Base-by-base conservation (phyloP, 1,140 invertebrate genomes). In the Forficula auricularia region DNA sequence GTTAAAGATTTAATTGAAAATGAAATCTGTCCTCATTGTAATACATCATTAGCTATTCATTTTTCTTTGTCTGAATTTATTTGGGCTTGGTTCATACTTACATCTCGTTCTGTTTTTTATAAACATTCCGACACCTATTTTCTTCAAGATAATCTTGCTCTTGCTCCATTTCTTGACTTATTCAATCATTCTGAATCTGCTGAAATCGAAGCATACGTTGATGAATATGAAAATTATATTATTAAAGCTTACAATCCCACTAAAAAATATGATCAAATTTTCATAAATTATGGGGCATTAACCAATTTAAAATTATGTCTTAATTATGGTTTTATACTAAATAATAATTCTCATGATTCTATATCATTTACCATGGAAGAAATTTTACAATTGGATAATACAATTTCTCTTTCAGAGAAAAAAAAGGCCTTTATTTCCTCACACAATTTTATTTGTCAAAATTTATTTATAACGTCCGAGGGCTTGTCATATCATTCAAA, bases 161-260 rank as follows among this genome's bases (percentile, higher is more conserved):
- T 87, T 13, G 79, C 77, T 34, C 84, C 84, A 2, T 79, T 76
- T 49, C 56, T 88, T 15, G 84, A 87, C 60, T 63, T 87, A 44
- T 68, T 86, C 40, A 87, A 87, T 67, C 83, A 87, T 57, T 67
- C 67, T 10, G 53, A 61, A 44, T 44, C 61, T 19, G 70, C 73
- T 30, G 57, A 57, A 43, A 70, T 71, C 2, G 52, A 58, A 8
- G 70, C 69, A 19, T 58, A 64, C 38, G 53, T 71, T 32, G 56
- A 66, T 44, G 53, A 55, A 16, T 63, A 48, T 48, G 55, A 64
- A 42, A 58, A 63, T 22, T 77, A 73, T 59, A 59, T 67, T 48
- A 74, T 79, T 46, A 52, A 52, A 44, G 68, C 72, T 1, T 47
- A 57, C 20, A 57, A 49, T 22, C 44, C 52, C 3, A 70, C 69